Evolutionary conservation across 37 sponge, comb jelly and placozoan species (phyloP), one percentile per base, ranked within the genome.

Genomic region (Dysidea cf. avara): DNA sequence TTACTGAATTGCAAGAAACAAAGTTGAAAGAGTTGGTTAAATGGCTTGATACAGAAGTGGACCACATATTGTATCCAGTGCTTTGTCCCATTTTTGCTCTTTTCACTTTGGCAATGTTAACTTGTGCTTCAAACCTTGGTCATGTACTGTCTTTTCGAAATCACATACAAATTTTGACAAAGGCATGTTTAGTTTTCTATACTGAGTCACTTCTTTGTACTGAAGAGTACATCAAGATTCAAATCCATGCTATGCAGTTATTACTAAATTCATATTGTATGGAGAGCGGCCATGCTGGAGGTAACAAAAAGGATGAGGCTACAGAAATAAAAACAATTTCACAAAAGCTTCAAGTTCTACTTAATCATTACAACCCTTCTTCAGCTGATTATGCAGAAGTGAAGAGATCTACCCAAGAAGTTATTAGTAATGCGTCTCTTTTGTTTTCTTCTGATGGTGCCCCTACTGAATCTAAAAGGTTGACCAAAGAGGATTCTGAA

Each of bases 401-500:
- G 20, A 36, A 39, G 31, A 40, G 49, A 5, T 48, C 13, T 1
- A 61, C 76, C 16, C 1, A 20, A 6, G 54, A 46, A 7, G 50
- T 75, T 61, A 32, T 75, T 2, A 64, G 43, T 25, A 75, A 61
- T 40, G 64, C 64, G 11, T 29, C 72, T 31, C 11, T 71, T 71
- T 24, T 71, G 11, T 36, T 71, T 53, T 71, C 72, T 32, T 25
- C 72, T 34, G 31, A 3, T 13, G 30, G 13, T 55, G 46, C 33
- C 4, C 30, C 72, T 12, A 25, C 12, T 13, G 61, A 58, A 14
- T 18, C 11, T 32, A 71, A 53, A 24, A 12, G 35, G 22, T 25
- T 71, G 39, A 28, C 72, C 11, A 25, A 51, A 25, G 56, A 21
- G 16, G 72, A 75, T 46, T 20, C 64, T 30, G 51, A 61, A 26